Base-by-base conservation (phyloP, 1,140 invertebrate species). In the Sitobion miscanthi region DNA sequence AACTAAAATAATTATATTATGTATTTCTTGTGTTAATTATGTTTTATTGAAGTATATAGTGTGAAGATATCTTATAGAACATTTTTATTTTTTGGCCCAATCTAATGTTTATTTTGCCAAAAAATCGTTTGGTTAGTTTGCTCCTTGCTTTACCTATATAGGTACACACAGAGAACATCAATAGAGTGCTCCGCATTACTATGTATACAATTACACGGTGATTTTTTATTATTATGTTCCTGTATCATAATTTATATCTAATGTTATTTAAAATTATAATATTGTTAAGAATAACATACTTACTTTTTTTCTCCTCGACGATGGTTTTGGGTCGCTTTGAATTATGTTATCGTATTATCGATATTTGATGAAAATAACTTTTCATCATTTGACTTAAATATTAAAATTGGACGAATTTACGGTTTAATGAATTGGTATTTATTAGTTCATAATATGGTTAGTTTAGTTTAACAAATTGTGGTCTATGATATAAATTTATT, bases 11-110 rank as follows among this genome's bases (percentile, higher is more conserved):
- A 17, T 49, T 17, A 45, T 30, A 62, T 69, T n/a, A 20, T 88
- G 6, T 88, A 88, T 7, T n/a, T 35, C 9, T n/a, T 20, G 6
- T n/a, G 8, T 85, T 85, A 85, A 85, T 25, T 25, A 45, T 45
- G 23, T 85, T 45, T 25, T 42, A 45, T 42, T 82, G 35, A 83
- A 42, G 38, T 83, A 23, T 38, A 87, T 88, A 49, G 14, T 17
- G 52, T 45, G 86, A 42, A 83, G n/a, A 38, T 83, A 83, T 38
- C 21, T 83, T 20, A 2, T 38, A 17, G 17, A 82, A 82, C 9
- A 69, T 69, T 69, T 54, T 89, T 49, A 54, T n/a, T 89, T 89
- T 89, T 89, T 89, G 87, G 87, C 30, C 35, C n/a, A 54, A 54
- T 30, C 9, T 38, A 21, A 89, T 52, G 87, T 35, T 38, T 35